Percentiles rank a stretch among this genome's conserved stretches.
Conservation (phyloP, 2,797 vertebrate species). For the Chrysocyon brachyurus region DNA sequence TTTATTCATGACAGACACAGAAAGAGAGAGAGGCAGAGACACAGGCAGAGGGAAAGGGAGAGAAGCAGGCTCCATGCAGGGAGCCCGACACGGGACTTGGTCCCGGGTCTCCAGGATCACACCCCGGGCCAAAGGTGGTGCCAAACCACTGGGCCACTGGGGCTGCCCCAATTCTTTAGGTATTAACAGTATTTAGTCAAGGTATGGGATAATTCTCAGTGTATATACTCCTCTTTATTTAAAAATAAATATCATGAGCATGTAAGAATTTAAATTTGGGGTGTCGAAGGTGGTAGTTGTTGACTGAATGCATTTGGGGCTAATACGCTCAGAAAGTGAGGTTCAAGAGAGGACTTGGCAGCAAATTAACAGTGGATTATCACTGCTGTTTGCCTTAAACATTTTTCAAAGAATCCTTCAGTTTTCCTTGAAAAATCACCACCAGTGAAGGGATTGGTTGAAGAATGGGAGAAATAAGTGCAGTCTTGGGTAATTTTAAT, state of each 20-base stretch:
- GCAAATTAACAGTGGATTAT: not conserved
- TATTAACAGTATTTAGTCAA: slow-evolving; percentile 29
- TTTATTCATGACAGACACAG: too few species aligned
- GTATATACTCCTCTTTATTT: not conserved
- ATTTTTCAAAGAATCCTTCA: not conserved
- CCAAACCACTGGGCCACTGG: too few species aligned
- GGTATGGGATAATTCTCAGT: not conserved
- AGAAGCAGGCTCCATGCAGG: too few species aligned
- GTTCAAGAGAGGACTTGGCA: not conserved
- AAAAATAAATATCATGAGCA: not conserved
- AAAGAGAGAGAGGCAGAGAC: too few species aligned
- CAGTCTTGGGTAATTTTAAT: not conserved
- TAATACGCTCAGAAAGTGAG: not conserved
- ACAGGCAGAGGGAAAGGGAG: too few species aligned
- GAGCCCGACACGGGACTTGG: too few species aligned
- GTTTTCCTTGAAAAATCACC: not conserved
- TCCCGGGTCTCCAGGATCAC: too few species aligned
- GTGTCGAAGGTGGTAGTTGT: not conserved
- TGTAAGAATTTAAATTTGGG: not conserved
- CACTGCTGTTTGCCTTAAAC: not conserved
- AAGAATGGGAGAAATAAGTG: slow-evolving; percentile 12
- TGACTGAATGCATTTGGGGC: not conserved
- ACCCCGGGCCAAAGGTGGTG: too few species aligned
- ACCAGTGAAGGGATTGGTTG: not conserved
- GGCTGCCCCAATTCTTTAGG: not conserved